A percentile compares a stretch with the other conserved stretches of the same genome.
Evolutionary conservation across 2,113 vertebrate species (phyloP).

Genomic region (Numida meleagris): DNA sequence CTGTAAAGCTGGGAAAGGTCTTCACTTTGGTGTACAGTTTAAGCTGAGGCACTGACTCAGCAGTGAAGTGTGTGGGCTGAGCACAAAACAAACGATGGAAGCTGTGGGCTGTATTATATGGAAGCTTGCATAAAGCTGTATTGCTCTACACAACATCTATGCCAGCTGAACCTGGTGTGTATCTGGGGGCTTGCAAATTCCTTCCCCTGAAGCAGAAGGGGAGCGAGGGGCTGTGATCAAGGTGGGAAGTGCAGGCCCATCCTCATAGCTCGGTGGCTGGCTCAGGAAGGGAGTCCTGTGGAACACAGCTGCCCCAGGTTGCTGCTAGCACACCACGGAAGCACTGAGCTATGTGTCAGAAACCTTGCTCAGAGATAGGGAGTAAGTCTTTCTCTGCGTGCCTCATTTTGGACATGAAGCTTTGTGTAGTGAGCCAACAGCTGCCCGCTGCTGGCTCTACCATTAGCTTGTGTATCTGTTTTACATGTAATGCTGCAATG

Average conservation of each 20-base stretch:
- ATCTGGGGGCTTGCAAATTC: not conserved
- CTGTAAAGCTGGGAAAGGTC: not conserved
- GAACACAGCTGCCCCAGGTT: not conserved
- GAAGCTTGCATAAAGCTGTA: too few relatives aligned
- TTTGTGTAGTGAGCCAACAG: not conserved
- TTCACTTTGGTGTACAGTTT: not conserved
- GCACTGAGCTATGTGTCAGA: not conserved
- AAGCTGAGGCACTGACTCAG: not conserved
- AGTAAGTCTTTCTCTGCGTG: not conserved
- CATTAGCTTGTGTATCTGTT: not conserved
- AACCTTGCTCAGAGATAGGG: not conserved
- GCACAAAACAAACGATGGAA: not conserved
- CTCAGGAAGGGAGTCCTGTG: not conserved
- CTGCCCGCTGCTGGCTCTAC: not conserved
- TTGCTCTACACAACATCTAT: not conserved
- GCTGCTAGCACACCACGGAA: not conserved
- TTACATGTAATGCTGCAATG: not conserved
- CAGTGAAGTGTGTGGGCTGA: not conserved
- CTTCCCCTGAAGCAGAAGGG: not conserved
- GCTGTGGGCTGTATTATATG: not conserved
- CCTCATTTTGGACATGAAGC: not conserved
- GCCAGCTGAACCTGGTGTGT: not conserved
- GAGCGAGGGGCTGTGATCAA: rapidly evolving
- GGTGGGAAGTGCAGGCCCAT: rapidly evolving
- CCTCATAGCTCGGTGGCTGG: not conserved